These are phyloP conservation scores for Drosophila arawakana DNA, from an alignment of 1,140 invertebrate genomes.

Conservation along the genomic window DNA sequence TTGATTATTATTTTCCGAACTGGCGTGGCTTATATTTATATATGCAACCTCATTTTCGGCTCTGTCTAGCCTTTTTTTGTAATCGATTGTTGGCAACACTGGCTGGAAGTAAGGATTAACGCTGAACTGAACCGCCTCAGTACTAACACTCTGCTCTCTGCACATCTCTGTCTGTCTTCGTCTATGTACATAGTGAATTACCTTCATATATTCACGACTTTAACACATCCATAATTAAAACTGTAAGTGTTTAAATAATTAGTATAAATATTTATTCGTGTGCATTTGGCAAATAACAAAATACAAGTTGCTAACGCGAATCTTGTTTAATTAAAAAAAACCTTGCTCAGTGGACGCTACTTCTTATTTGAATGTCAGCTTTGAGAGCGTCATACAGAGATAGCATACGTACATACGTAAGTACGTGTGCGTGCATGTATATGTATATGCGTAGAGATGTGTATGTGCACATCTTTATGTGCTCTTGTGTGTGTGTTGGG, in stretches of 20 bases:
- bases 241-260: constrained; percentile 18
- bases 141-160: background rate
- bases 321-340: constrained; percentile 55
- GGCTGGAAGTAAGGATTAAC: constrained; percentile 26
- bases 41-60: too few species aligned
- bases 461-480: constrained; percentile 9
- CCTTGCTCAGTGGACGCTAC: constrained; percentile 56
- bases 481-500: constrained; percentile 33
- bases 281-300: constrained; percentile 40
- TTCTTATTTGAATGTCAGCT: constrained; percentile 71
- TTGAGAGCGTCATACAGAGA: constrained; percentile 40
- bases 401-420: constrained; percentile 19
- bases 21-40: too few species aligned
- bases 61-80: too few species aligned
- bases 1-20: too few species aligned
- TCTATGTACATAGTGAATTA: constrained; percentile 4
- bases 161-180: background rate
- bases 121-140: background rate
- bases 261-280: constrained; percentile 21
- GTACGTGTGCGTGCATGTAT: constrained; percentile 3
- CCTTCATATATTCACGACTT: background rate
- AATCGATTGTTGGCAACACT: too few species aligned
- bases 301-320: constrained; percentile 26
- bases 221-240: constrained; percentile 12
- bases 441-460: constrained; percentile 4